These are phyloP conservation scores for Aptenodytes patagonicus DNA, from an alignment of 2,113 vertebrate genomes.

Conservation along the genomic window DNA sequence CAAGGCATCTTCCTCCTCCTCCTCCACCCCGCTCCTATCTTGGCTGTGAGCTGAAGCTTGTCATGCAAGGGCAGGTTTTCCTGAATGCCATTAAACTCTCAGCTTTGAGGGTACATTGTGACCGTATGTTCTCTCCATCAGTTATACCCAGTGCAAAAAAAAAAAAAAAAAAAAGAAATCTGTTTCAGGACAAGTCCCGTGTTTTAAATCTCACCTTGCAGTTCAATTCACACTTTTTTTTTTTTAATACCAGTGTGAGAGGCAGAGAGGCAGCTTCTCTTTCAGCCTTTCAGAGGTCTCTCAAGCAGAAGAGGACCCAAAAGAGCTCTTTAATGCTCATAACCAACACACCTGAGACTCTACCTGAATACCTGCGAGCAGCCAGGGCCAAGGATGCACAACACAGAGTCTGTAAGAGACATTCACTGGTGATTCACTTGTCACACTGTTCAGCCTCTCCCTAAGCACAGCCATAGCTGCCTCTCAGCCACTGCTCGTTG, in stretches of 20 bases:
- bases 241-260: not conserved
- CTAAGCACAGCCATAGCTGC: not conserved
- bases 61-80: not conserved
- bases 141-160: not conserved
- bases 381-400: not conserved
- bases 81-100: not conserved
- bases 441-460: not conserved
- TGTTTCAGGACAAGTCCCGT: not conserved
- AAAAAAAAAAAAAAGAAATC: too few species aligned
- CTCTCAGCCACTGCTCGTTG: not conserved
- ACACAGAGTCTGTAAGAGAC: not conserved
- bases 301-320: not conserved
- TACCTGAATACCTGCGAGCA: not conserved
- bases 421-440: too few species aligned
- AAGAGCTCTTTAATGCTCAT: not conserved
- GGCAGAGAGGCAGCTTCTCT: not conserved
- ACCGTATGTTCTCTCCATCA: not conserved
- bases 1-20: not conserved
- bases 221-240: not conserved
- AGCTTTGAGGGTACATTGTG: accelerated
- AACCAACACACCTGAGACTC: not conserved
- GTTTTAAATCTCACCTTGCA: not conserved
- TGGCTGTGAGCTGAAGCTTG: not conserved
- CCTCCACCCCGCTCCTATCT: not conserved
- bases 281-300: not conserved